Evolutionary conservation across 2,888 invertebrate species (phyloP), one percentile per base, ranked within the genome.

Genomic region (Epinotia nisella): DNA sequence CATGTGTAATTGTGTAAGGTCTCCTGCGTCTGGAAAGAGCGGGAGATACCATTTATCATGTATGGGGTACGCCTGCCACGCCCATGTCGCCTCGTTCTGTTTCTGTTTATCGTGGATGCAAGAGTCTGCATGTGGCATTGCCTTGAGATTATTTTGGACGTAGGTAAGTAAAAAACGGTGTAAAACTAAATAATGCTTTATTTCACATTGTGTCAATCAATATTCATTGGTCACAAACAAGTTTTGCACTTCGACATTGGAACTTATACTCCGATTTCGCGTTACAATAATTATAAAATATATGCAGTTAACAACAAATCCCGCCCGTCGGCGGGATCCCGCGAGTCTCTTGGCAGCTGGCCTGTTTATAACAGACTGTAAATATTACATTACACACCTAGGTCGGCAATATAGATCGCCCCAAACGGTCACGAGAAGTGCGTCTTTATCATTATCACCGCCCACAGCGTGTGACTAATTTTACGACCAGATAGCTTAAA

Each of bases 171-270:
- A 56, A 56, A 73, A 64, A 73, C 62, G 17, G 58, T 58, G 1
- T 90, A 91, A 92, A 93, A 93, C 91, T 92, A 92, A 92, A 90
- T 89, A 90, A 90, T 91, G 91, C 90, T 93, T 92, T 93, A 93
- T 92, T 93, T 90, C 90, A 91, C 90, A 91, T 91, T 87, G 87
- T 88, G 90, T 91, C 91, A 88, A 86, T 91, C 91, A 88, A 86
- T 83, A 90, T 87, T 89, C 88, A 90, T 91, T 92, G 91, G 90
- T 92, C 91, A 90, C 88, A 89, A 87, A 89, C 87, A 87, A 85
- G 88, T 90, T 83, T 85, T 85, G 85, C 89, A 88, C 87, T 87
- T 85, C 84, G 86, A 87, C 87, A 84, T 83, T 83, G 84, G 83
- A 86, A 85, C 87, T 81, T 83, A 84, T 81, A 83, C 85, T 85